Conservation (phyloP, 2,888 invertebrate species). For the Ephialtes manifestator region DNA sequence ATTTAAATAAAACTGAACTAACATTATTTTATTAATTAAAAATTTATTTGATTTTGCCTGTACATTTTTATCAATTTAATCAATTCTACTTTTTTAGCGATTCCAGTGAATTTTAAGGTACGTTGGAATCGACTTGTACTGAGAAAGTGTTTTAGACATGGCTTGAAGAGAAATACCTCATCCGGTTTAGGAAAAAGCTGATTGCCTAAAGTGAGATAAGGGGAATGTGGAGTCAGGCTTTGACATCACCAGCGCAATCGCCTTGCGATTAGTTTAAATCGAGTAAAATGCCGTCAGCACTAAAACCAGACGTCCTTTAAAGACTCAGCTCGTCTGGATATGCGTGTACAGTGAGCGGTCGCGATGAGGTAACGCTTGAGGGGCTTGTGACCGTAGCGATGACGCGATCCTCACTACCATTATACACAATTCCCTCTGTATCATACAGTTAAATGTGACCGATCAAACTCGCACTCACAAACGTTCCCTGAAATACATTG, state of each 20-base stretch:
- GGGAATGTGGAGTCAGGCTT: neutral
- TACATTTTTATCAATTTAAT: neutral
- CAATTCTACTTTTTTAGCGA: neutral
- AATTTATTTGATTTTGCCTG: neutral
- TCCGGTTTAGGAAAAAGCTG: neutral
- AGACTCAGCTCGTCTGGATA: constrained; percentile 51
- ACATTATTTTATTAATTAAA: no score
- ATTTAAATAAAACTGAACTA: no score
- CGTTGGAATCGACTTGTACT: neutral
- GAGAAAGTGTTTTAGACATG: neutral
- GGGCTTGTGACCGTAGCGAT: constrained; percentile 64
- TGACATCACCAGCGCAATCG: constrained; percentile 41
- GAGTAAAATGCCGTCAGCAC: constrained; percentile 77
- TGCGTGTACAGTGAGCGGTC: constrained; percentile 36
- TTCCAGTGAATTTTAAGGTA: neutral
- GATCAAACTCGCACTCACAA: constrained; percentile 28
- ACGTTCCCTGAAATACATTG: constrained; percentile 39
- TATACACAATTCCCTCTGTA: constrained; percentile 30
- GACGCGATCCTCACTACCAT: constrained; percentile 67
- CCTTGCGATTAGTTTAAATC: constrained; percentile 59
- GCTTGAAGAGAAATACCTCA: neutral
- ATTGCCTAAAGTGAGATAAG: constrained; percentile 11
- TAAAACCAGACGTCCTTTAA: constrained; percentile 77
- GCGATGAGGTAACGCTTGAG: constrained; percentile 68
- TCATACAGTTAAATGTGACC: constrained; percentile 9